Base-by-base conservation (phyloP, 2,888 invertebrate species). In the Flexamia atlantica region DNA sequence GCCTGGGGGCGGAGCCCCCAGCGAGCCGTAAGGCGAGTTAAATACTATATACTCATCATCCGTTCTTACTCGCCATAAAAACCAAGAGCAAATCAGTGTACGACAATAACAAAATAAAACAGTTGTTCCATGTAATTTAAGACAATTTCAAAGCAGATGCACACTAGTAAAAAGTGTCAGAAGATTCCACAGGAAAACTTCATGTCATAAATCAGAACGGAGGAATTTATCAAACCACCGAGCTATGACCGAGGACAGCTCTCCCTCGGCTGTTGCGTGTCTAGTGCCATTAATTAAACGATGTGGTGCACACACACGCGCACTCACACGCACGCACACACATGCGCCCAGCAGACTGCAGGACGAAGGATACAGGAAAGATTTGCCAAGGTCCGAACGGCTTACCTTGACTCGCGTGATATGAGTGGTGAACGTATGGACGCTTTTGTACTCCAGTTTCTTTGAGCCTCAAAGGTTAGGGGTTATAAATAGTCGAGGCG, bases 371-470 rank as follows among this genome's bases (percentile, higher is more conserved):
- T 72, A 25, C 10, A 72, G 72, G 72, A 72, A 72, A 42, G 72
- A 72, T 72, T 42, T 36, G 36, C 72, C 72, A 72, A 72, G 72
- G 72, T 42, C 72, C 36, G 5, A 4, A 60, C 14, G 5, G 57
- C 57, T 20, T 23, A 42, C 72, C 72, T 72, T 72, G 72, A 72
- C 72, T 72, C n/a, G 23, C 23, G 25, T 40, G 17, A 30, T 42
- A 72, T 42, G 72, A 42, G 42, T 40, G 72, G 72, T 42, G 72
- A 72, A 42, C 20, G 40, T 23, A 42, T 9, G 72, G 70, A 23
- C 36, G 30, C 72, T 72, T 72, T 72, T 72, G 72, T 72, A 72
- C 72, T 72, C 72, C 72, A 72, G 72, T 40, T 68, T 42, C 72
- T 72, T 36, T 42, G 32, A 36, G 36, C 20, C 40, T 57, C 42